Conservation (phyloP, 2,888 invertebrate genomes). For the Craniophora ligustri region DNA sequence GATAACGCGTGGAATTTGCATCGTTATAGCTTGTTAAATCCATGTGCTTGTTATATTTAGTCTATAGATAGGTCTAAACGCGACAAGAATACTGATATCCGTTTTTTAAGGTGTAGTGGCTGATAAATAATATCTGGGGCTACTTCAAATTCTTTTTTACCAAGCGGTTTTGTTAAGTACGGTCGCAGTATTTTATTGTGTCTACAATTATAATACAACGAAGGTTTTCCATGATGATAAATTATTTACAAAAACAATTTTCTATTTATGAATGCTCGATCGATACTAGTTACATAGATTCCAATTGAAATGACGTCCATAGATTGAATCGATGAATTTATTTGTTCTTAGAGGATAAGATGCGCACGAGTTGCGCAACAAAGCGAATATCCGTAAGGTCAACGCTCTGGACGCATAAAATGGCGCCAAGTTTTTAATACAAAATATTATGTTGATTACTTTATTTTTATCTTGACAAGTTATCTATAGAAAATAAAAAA, state of each 20-base stretch:
- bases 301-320: conserved; percentile 25
- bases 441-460: conserved; percentile 39
- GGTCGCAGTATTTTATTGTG: not conserved
- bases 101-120: conserved; percentile 3
- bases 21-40: conserved; percentile 58
- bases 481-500: conserved; percentile 35
- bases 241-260: conserved; percentile 20
- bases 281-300: conserved; percentile 30
- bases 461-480: conserved; percentile 45
- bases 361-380: conserved; percentile 74
- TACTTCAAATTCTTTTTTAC: conserved; percentile 17
- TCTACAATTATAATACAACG: conserved; percentile 12
- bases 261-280: conserved; percentile 24
- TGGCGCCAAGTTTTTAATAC: conserved; percentile 57
- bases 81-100: conserved; percentile 18
- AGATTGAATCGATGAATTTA: conserved; percentile 54
- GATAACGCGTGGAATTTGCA: conserved; percentile 57
- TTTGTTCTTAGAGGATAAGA: conserved; percentile 54
- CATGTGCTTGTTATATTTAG: conserved; percentile 55
- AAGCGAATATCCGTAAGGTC: conserved; percentile 73
- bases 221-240: conserved; percentile 10
- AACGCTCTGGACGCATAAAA: conserved; percentile 72
- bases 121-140: conserved; percentile 25
- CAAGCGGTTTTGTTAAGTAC: not conserved
- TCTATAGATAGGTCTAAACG: conserved; percentile 25